These are phyloP conservation scores for Ferdinandea cuprea DNA, from an alignment of 2,888 invertebrate genomes.

Conservation along the genomic window DNA sequence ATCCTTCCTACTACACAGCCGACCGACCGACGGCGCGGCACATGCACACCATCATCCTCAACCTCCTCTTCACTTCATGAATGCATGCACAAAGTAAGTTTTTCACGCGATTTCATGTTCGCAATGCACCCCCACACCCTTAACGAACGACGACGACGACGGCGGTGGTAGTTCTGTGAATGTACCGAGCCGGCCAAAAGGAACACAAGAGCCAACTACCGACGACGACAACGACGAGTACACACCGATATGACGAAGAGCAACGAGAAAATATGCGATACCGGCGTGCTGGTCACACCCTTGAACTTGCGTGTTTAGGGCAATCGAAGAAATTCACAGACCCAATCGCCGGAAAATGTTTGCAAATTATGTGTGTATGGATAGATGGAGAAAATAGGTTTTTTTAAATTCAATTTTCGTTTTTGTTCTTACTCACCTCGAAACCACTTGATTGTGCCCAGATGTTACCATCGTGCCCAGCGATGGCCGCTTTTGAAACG, in stretches of 20 bases:
- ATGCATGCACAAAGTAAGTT: constrained; percentile 48
- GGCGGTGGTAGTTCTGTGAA: constrained; percentile 22
- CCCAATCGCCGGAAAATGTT: not conserved
- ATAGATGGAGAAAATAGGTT: constrained; percentile 2
- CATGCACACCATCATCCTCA: constrained; percentile 44
- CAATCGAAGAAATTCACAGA: constrained; percentile 32
- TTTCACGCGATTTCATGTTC: constrained; percentile 57
- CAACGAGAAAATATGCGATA: constrained; percentile 56
- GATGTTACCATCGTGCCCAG: constrained; percentile 96
- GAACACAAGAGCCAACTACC: constrained; percentile 35
- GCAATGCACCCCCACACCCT: constrained; percentile 66
- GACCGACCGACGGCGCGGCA: constrained; percentile 42
- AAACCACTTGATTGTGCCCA: constrained; percentile 97
- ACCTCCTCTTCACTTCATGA: constrained; percentile 5
- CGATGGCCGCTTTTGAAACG: constrained; percentile 97
- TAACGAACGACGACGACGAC: constrained; percentile 7
- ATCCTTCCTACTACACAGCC: constrained; percentile 59
- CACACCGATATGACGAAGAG: constrained; percentile 26
- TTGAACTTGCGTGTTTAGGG: constrained; percentile 80
- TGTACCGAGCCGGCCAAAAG: constrained; percentile 35
- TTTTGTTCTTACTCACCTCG: constrained; percentile 89
- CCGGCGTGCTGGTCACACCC: constrained; percentile 81
- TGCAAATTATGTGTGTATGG: constrained; percentile 3
- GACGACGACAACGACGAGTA: constrained; percentile 40
- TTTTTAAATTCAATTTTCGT: constrained; percentile 11